Evolutionary conservation across 2,888 invertebrate species (phyloP).

Genomic region (Brachylomia viminalis): DNA sequence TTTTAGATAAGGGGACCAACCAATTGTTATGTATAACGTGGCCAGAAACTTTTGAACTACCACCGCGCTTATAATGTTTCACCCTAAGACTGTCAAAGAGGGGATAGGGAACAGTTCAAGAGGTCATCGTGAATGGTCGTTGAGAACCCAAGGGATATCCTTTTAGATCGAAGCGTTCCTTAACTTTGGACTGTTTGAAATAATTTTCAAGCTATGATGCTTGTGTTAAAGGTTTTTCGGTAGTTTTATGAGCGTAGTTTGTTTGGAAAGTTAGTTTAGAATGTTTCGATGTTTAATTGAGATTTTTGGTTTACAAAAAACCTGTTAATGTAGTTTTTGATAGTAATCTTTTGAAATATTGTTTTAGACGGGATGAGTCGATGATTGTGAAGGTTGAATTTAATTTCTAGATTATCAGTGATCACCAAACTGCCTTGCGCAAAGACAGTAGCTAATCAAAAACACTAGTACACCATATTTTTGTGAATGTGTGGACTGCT

Average conservation of each 20-base stretch:
- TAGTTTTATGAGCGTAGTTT: conserved; percentile 51
- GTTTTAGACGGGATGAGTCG: background rate
- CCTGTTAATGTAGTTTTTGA: background rate
- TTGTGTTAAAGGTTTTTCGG: conserved; percentile 55
- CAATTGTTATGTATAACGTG: conserved; percentile 84
- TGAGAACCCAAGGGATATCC: conserved; percentile 70
- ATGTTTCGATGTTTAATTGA: conserved; percentile 21
- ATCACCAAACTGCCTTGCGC: background rate
- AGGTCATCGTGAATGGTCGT: conserved; percentile 67
- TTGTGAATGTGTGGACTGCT: background rate
- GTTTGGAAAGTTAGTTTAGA: conserved; percentile 46
- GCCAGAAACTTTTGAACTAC: conserved; percentile 71
- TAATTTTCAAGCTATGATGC: conserved; percentile 73
- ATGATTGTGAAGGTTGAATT: background rate
- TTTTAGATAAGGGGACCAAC: conserved; percentile 85
- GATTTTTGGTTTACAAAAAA: background rate
- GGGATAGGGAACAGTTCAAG: conserved; percentile 17
- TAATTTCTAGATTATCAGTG: background rate
- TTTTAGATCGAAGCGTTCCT: conserved; percentile 73
- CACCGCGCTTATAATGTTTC: conserved; percentile 15
- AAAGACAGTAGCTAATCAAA: background rate
- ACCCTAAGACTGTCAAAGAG: conserved; percentile 6
- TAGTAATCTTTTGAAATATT: background rate
- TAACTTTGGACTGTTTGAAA: conserved; percentile 75
- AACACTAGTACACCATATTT: background rate